Conservation (phyloP, 2,113 vertebrate species). For the Chionomys nivalis region DNA sequence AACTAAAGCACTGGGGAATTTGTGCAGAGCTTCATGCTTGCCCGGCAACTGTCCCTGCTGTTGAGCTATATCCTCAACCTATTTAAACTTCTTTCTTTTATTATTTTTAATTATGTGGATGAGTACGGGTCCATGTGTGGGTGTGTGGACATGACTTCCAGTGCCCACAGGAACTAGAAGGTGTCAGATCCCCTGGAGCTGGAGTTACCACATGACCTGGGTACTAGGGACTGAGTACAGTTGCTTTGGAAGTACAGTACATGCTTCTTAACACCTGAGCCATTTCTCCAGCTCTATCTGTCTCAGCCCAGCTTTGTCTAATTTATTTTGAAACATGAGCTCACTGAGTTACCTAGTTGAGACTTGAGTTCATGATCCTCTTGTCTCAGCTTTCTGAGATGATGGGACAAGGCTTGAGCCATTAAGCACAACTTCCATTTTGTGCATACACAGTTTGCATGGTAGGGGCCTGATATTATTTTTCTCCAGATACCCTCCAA, state of each 20-base stretch:
- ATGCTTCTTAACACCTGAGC: background rate
- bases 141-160: background rate
- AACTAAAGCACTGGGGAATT: background rate
- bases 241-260: background rate
- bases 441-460: background rate
- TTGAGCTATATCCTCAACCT: background rate
- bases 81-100: background rate
- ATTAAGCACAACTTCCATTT: background rate
- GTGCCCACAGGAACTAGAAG: background rate
- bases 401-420: background rate
- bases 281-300: background rate
- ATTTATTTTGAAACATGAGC: background rate
- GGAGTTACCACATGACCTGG: background rate
- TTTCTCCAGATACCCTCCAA: background rate
- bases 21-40: background rate
- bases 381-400: background rate
- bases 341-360: background rate
- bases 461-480: background rate
- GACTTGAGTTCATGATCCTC: background rate
- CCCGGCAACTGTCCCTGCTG: background rate
- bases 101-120: background rate
- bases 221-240: background rate
- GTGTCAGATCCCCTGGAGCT: background rate
- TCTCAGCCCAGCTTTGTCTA: background rate
- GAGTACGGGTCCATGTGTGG: no score